A percentile compares a stretch with the other conserved stretches of the same genome.
These are phyloP conservation scores for Melanostigma gelatinosum DNA, from an alignment of 2,113 vertebrate genomes.

Conservation along the genomic window DNA sequence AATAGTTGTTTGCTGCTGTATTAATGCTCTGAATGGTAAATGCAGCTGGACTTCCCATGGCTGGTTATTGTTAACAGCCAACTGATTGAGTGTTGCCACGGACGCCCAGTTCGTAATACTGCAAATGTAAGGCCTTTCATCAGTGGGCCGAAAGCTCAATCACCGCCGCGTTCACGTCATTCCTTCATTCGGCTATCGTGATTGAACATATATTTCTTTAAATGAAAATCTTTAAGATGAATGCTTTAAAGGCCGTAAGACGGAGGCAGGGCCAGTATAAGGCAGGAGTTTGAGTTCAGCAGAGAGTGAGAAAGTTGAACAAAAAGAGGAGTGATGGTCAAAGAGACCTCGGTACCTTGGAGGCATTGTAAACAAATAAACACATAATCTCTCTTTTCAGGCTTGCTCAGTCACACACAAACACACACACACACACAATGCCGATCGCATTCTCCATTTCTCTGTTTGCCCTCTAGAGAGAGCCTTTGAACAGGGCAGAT, in stretches of 20 bases:
- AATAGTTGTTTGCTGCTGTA: no score
- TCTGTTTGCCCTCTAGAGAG: conserved; percentile 68
- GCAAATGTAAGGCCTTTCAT: neutral
- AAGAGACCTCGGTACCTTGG: conserved; percentile 58
- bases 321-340: conserved; percentile 55
- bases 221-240: neutral
- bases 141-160: neutral
- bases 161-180: neutral
- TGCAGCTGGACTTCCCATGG: no score
- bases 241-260: neutral
- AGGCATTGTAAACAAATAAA: conserved; percentile 77
- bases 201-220: neutral
- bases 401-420: conserved; percentile 15
- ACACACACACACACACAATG: conserved; percentile 8
- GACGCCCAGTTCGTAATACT: neutral
- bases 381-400: conserved; percentile 71
- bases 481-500: conserved; percentile 67
- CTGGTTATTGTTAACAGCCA: neutral
- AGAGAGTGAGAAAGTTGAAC: conserved; percentile 49
- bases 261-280: conserved; percentile 10
- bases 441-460: conserved; percentile 67
- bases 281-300: conserved; percentile 25
- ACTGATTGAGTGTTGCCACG: neutral
- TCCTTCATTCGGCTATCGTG: neutral
- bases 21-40: no score